These are phyloP conservation scores for Loripinus fragilis DNA, from an alignment of 2,888 invertebrate genomes.

Conservation along the genomic window DNA sequence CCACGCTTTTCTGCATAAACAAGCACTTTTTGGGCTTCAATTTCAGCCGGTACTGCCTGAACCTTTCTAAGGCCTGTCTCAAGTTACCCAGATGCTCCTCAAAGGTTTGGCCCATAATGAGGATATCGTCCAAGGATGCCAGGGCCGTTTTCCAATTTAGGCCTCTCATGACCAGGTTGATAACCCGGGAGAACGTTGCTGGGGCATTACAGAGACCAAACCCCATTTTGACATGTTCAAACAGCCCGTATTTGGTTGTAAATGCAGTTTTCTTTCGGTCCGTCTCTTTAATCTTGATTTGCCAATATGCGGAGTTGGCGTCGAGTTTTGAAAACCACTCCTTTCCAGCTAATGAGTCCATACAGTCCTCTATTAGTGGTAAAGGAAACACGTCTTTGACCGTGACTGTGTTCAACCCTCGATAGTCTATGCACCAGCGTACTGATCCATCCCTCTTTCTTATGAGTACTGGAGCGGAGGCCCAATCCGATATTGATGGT, in stretches of 20 bases:
- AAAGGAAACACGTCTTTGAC: conserved; percentile 17
- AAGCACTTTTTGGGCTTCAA: conserved; percentile 45
- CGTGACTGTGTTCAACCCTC: conserved; percentile 16
- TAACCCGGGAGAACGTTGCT: too few relatives aligned
- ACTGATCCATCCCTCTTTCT: conserved; percentile 8
- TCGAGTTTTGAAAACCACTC: conserved; percentile 37
- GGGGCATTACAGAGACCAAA: too few relatives aligned
- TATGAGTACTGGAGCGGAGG: too few relatives aligned
- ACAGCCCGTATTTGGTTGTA: too few relatives aligned
- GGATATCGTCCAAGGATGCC: conserved; percentile 56
- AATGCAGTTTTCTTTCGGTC: conserved; percentile 47
- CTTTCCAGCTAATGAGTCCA: conserved; percentile 42
- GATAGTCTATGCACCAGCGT: conserved; percentile 20
- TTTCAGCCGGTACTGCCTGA: conserved; percentile 38
- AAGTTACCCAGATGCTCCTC: conserved; percentile 40
- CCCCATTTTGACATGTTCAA: too few relatives aligned
- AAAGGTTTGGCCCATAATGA: conserved; percentile 50
- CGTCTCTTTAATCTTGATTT: conserved; percentile 27
- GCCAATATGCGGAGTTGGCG: conserved; percentile 29
- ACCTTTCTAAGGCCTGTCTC: conserved; percentile 34
- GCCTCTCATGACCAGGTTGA: neutral
- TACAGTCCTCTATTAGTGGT: conserved; percentile 36
- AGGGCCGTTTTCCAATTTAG: conserved; percentile 21
- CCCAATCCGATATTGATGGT: too few relatives aligned
- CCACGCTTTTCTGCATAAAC: neutral